These are phyloP conservation scores for Cactoblastis cactorum DNA, from an alignment of 2,888 invertebrate genomes.

Conservation along the genomic window DNA sequence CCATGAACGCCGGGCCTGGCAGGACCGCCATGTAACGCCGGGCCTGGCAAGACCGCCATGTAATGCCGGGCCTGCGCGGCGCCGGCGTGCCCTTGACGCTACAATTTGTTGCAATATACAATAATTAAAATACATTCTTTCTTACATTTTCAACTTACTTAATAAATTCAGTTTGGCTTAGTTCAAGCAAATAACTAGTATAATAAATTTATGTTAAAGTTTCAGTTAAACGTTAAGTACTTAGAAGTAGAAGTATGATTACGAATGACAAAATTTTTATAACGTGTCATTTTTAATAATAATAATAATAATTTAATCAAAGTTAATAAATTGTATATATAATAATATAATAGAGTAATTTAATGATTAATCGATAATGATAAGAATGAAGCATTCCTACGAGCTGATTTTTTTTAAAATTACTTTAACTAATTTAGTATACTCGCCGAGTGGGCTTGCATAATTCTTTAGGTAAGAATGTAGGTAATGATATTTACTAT, in stretches of 20 bases:
- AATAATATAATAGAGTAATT: slow-evolving; percentile 80
- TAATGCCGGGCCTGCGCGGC: neutral
- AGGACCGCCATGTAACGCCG: neutral
- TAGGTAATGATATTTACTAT: slow-evolving; percentile 74
- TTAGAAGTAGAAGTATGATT: slow-evolving; percentile 79
- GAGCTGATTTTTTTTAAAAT: slow-evolving; percentile 80
- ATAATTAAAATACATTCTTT: slow-evolving; percentile 78
- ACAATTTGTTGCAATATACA: slow-evolving; percentile 63
- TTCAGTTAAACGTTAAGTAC: slow-evolving; percentile 77
- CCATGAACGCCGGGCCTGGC: neutral
- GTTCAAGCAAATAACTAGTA: slow-evolving; percentile 79
- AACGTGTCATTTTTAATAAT: slow-evolving; percentile 73
- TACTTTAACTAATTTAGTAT: slow-evolving; percentile 83
- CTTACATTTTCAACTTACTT: slow-evolving; percentile 78
- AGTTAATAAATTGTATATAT: slow-evolving; percentile 80
- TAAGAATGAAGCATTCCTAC: slow-evolving; percentile 81
- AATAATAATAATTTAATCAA: slow-evolving; percentile 79
- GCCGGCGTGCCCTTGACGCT: slow-evolving; percentile 17
- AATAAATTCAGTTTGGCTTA: slow-evolving; percentile 81
- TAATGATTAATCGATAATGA: slow-evolving; percentile 80
- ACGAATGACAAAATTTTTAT: slow-evolving; percentile 80
- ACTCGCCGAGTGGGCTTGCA: slow-evolving; percentile 76
- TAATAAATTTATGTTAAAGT: slow-evolving; percentile 79
- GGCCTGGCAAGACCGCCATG: neutral
- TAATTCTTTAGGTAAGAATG: slow-evolving; percentile 62